A percentile compares a stretch with the other conserved stretches of the same genome.
Evolutionary conservation across 2,888 invertebrate genomes (phyloP).

Genomic region (Bembecia ichneumoniformis): DNA sequence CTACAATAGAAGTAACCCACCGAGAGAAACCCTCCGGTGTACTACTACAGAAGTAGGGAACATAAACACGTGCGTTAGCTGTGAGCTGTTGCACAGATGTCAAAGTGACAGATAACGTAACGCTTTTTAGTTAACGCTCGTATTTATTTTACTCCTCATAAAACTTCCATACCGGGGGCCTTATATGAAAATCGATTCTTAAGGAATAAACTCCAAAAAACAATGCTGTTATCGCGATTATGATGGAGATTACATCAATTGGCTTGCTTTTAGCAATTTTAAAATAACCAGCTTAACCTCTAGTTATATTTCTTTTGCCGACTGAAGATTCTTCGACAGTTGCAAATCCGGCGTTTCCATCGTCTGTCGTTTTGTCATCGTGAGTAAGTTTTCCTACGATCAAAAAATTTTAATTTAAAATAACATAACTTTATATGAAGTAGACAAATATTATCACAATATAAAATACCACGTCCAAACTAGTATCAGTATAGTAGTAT

Average conservation of each 20-base stretch:
- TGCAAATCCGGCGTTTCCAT: slow-evolving; percentile 42
- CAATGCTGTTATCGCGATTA: neutral
- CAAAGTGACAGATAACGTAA: no score
- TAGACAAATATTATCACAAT: slow-evolving; percentile 29
- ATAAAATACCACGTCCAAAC: slow-evolving; percentile 23
- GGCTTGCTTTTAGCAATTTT: neutral
- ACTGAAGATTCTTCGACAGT: slow-evolving; percentile 49
- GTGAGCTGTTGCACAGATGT: no score
- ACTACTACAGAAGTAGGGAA: no score
- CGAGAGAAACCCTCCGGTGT: no score
- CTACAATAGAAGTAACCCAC: no score
- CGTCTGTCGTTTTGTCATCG: slow-evolving; percentile 23
- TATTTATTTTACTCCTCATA: no score
- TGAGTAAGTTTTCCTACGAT: slow-evolving; percentile 28
- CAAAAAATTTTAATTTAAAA: neutral
- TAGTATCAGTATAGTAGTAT: slow-evolving; percentile 2
- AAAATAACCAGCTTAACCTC: slow-evolving; percentile 22
- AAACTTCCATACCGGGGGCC: no score
- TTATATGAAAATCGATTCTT: no score
- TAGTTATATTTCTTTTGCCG: slow-evolving; percentile 29
- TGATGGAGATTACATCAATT: neutral
- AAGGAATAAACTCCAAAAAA: no score
- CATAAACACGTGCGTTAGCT: no score
- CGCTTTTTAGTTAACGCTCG: no score
- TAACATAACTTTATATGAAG: slow-evolving; percentile 20